A percentile compares a stretch with the other conserved stretches of the same genome.
Conservation (phyloP, 2,113 vertebrate species). For the Myotis lucifugus region DNA sequence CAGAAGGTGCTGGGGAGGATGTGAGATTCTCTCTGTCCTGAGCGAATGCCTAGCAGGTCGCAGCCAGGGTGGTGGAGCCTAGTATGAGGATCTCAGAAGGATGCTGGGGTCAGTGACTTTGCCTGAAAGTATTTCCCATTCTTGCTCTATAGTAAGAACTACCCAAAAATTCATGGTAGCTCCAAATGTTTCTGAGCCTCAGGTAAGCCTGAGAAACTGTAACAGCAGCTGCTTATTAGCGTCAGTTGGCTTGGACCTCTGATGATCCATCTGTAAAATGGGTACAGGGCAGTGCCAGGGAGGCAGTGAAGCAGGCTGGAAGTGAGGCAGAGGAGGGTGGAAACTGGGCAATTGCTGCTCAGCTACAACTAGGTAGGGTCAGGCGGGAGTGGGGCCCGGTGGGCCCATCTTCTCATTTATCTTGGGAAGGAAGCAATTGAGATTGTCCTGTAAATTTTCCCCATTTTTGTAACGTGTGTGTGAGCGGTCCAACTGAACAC, state of each 20-base stretch:
- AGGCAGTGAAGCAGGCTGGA: neutral
- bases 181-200: neutral
- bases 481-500: fast-evolving
- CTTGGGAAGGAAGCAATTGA: neutral
- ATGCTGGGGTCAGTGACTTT: neutral
- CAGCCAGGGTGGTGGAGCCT: neutral
- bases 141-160: neutral
- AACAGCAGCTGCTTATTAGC: neutral
- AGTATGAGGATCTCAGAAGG: neutral
- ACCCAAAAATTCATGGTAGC: neutral
- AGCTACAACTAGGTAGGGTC: neutral
- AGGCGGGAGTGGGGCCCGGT: neutral
- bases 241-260: neutral
- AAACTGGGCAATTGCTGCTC: neutral
- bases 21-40: neutral
- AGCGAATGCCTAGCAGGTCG: neutral
- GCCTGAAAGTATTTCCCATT: neutral
- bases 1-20: neutral
- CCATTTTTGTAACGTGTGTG: neutral
- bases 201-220: neutral
- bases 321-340: neutral
- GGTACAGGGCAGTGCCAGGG: neutral
- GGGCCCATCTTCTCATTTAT: neutral
- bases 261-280: neutral
- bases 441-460: neutral